A percentile compares a stretch with the other conserved stretches of the same genome.
phyloP scores from a whole-genome alignment of 2,113 vertebrate species.

The Hippocampus comes region DNA sequence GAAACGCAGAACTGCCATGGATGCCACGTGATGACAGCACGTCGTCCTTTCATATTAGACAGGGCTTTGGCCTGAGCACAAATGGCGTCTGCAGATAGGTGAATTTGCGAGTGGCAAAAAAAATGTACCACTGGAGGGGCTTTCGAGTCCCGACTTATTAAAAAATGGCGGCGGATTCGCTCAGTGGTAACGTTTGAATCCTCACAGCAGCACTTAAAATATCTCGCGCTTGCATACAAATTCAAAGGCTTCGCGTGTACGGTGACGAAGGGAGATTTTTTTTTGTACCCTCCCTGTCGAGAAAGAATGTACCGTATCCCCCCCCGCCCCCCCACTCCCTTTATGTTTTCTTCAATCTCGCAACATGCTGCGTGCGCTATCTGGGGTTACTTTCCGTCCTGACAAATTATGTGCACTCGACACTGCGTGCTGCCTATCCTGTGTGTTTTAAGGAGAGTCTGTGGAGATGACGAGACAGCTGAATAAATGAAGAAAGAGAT shows the following conservation, averaged over 20 bases:
- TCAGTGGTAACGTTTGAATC: constrained; percentile 35
- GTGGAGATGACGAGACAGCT: constrained; percentile 51
- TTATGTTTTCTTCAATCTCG: constrained; percentile 25
- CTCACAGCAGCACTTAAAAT: not conserved
- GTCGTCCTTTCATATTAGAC: not conserved
- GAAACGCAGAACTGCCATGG: not conserved
- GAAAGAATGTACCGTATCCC: not conserved
- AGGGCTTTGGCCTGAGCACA: too few relatives aligned
- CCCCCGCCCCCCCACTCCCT: not conserved
- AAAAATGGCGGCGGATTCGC: constrained; percentile 14
- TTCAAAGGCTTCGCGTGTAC: constrained; percentile 29
- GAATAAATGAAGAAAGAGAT: constrained; percentile 53
- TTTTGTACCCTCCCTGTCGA: constrained; percentile 12
- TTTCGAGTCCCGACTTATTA: too few relatives aligned
- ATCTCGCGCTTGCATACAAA: constrained; percentile 10
- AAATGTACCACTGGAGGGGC: not conserved
- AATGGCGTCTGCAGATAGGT: not conserved
- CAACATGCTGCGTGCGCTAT: constrained; percentile 22
- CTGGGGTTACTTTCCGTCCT: constrained; percentile 10
- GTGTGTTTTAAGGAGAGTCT: constrained; percentile 20
- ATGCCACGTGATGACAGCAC: constrained; percentile 44
- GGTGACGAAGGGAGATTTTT: constrained; percentile 36
- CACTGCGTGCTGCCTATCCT: constrained; percentile 10
- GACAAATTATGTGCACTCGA: constrained; percentile 3
- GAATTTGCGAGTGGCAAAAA: not conserved